These are phyloP conservation scores for Meta bourneti DNA, from an alignment of 2,888 invertebrate species.

Conservation along the genomic window DNA sequence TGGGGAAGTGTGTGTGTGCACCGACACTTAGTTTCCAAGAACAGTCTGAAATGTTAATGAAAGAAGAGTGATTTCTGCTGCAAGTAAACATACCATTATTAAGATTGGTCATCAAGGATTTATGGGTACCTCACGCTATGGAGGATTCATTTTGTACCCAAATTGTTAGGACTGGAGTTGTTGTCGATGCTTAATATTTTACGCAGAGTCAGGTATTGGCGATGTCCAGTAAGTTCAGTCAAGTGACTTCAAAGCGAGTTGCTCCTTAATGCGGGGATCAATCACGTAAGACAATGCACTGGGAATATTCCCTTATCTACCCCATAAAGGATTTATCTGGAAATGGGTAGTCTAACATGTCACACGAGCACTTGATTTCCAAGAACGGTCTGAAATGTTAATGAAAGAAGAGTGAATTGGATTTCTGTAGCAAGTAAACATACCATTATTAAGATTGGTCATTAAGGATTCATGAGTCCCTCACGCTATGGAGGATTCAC, in stretches of 20 bases:
- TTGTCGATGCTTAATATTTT: not conserved
- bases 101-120: not conserved
- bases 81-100: not conserved
- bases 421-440: not conserved
- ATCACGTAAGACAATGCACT: not conserved
- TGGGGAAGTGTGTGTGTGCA: no score
- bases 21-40: no score
- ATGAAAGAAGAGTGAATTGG: not conserved
- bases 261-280: not conserved
- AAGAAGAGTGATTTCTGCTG: not conserved
- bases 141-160: no score
- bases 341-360: not conserved
- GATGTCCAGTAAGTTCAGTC: not conserved
- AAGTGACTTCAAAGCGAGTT: not conserved
- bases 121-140: not conserved
- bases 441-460: not conserved
- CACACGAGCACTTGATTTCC: not conserved
- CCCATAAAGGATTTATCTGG: not conserved
- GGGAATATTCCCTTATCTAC: not conserved
- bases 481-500: not conserved
- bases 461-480: not conserved
- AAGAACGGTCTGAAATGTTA: not conserved
- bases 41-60: not conserved
- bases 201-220: not conserved
- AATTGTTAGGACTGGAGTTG: no score